These are phyloP conservation scores for Gulo gulo DNA, from an alignment of 2,113 vertebrate genomes.

Conservation along the genomic window DNA sequence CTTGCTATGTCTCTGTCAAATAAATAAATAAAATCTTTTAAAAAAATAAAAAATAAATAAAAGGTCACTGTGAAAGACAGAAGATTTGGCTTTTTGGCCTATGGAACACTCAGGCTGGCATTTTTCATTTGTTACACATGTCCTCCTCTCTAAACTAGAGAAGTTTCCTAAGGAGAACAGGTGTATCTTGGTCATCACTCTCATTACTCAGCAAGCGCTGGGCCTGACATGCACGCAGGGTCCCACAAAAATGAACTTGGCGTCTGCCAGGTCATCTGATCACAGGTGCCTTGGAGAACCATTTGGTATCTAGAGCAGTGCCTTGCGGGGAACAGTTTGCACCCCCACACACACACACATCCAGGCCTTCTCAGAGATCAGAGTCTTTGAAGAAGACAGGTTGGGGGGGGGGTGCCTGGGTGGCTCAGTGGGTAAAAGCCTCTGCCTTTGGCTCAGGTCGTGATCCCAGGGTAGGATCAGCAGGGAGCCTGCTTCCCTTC, in stretches of 20 bases:
- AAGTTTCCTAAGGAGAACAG: background rate
- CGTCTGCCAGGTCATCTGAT: background rate
- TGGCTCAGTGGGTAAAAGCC: too few relatives aligned
- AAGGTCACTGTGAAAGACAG: background rate
- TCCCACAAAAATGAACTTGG: background rate
- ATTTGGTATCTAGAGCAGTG: background rate
- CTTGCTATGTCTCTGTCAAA: too few relatives aligned
- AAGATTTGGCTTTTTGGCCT: background rate
- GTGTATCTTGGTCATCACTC: background rate
- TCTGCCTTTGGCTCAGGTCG: too few relatives aligned
- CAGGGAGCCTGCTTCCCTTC: too few relatives aligned
- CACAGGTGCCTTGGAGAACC: background rate
- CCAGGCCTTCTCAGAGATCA: background rate
- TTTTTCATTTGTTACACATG: conserved; percentile 29
- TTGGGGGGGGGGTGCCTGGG: background rate
- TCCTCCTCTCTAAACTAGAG: background rate
- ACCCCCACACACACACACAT: accelerated
- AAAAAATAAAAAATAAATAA: too few relatives aligned
- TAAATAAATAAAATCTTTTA: too few relatives aligned
- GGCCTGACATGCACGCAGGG: background rate
- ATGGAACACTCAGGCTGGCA: background rate
- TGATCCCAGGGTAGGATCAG: too few relatives aligned
- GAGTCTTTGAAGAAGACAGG: background rate
- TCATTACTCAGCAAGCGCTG: background rate
- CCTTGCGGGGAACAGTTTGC: background rate